These are phyloP conservation scores for Oryzias javanicus DNA, from an alignment of 2,113 vertebrate genomes.

Conservation along the genomic window DNA sequence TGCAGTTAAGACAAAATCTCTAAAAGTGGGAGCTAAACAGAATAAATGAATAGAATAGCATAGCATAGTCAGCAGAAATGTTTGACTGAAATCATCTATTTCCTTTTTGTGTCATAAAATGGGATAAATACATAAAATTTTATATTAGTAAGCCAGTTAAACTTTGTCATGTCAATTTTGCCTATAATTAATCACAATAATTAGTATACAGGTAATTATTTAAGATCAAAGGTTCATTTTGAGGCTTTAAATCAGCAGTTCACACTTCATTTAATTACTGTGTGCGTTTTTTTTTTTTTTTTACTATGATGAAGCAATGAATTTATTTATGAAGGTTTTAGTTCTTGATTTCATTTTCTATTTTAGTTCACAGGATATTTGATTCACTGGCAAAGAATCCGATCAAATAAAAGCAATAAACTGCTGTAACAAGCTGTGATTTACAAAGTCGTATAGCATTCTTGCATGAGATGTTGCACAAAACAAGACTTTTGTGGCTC, in stretches of 20 bases:
- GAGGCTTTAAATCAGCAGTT: no score
- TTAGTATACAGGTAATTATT: no score
- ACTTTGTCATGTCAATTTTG: no score
- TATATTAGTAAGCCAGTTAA: no score
- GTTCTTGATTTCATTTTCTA: neutral
- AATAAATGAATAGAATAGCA: neutral
- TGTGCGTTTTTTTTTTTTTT: slow-evolving; percentile 3
- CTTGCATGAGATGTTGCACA: slow-evolving; percentile 23
- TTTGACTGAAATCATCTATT: no score
- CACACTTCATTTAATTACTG: neutral
- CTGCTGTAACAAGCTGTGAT: slow-evolving; percentile 49
- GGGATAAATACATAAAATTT: no score
- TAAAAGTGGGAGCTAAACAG: neutral
- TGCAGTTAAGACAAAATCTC: neutral
- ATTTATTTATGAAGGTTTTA: slow-evolving; percentile 22
- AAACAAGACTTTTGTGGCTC: neutral
- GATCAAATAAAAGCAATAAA: slow-evolving; percentile 47
- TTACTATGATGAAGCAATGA: slow-evolving; percentile 19
- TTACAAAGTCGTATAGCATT: slow-evolving; percentile 35
- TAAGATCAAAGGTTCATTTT: no score
- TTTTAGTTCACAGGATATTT: slow-evolving; percentile 2
- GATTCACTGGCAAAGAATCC: slow-evolving; percentile 30
- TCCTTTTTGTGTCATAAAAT: no score
- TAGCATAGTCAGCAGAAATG: no score
- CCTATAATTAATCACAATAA: no score